Percentiles rank a stretch among this genome's conserved stretches.
Conservation (phyloP, 1,140 invertebrate species). For the Aphaenogaster ashmeadi region DNA sequence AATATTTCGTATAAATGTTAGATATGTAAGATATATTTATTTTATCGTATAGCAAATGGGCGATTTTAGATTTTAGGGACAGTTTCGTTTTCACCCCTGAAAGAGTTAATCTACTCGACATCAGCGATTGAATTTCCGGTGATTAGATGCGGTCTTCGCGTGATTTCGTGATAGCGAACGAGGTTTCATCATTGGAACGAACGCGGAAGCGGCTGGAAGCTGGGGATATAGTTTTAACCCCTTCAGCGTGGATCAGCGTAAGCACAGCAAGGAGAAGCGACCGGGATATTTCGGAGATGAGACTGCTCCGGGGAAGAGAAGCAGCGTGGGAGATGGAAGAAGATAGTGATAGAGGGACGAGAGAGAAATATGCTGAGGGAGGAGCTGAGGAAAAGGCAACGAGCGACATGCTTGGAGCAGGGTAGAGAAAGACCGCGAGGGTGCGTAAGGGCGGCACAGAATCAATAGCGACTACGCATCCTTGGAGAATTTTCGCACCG, state of each 20-base stretch:
- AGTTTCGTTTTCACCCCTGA: background rate
- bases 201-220: conserved; percentile 57
- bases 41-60: background rate
- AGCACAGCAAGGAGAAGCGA: conserved; percentile 65
- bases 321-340: conserved; percentile 54
- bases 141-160: conserved; percentile 29
- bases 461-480: conserved; percentile 83
- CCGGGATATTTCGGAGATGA: conserved; percentile 69
- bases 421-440: conserved; percentile 64
- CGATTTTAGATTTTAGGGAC: background rate
- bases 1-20: background rate
- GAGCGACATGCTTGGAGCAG: conserved; percentile 17
- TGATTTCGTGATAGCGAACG: conserved; percentile 47
- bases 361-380: conserved; percentile 42
- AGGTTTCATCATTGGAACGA: conserved; percentile 66
- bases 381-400: conserved; percentile 49
- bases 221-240: conserved; percentile 69
- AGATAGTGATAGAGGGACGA: conserved; percentile 56
- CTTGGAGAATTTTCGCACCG: conserved; percentile 81
- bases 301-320: conserved; percentile 55
- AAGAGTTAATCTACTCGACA: background rate
- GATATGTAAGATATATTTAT: background rate
- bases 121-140: conserved; percentile 50
- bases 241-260: conserved; percentile 61
- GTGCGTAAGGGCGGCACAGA: conserved; percentile 79